Conservation (phyloP, 2,888 invertebrate species). For the Bibio marci region DNA sequence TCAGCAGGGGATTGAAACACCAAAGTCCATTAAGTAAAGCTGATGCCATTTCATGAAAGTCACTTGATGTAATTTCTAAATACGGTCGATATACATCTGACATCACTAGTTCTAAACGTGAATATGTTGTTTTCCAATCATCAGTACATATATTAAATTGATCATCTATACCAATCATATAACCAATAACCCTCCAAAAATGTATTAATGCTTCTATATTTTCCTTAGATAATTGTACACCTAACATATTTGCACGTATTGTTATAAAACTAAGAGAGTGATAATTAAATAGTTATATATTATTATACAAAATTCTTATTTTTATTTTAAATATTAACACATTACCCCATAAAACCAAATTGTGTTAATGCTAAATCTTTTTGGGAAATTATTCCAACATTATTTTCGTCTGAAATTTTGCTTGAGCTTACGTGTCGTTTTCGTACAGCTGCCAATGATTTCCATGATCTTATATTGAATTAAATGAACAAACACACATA, state of each 20-base stretch:
- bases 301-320: background rate
- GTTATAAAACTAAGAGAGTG: background rate
- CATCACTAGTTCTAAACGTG: conserved; percentile 32
- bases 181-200: conserved; percentile 69
- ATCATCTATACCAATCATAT: conserved; percentile 68
- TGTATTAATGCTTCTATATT: conserved; percentile 55
- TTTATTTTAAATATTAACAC: background rate
- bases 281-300: background rate
- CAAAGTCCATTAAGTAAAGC: conserved; percentile 51
- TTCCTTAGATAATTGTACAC: conserved; percentile 44
- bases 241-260: conserved; percentile 37
- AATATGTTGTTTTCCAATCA: conserved; percentile 41
- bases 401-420: conserved; percentile 28
- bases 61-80: conserved; percentile 37
- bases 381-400: conserved; percentile 48
- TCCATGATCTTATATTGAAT: conserved; percentile 41
- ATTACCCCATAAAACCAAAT: conserved; percentile 64
- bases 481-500: too few relatives aligned
- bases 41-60: conserved; percentile 46
- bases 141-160: conserved; percentile 55
- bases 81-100: conserved; percentile 44
- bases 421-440: conserved; percentile 47
- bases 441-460: conserved; percentile 47
- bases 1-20: conserved; percentile 44
- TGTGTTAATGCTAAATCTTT: conserved; percentile 73